Percentiles rank a stretch among this genome's conserved stretches.
Conservation (phyloP, 2,113 vertebrate genomes). For the Dipodomys spectabilis region DNA sequence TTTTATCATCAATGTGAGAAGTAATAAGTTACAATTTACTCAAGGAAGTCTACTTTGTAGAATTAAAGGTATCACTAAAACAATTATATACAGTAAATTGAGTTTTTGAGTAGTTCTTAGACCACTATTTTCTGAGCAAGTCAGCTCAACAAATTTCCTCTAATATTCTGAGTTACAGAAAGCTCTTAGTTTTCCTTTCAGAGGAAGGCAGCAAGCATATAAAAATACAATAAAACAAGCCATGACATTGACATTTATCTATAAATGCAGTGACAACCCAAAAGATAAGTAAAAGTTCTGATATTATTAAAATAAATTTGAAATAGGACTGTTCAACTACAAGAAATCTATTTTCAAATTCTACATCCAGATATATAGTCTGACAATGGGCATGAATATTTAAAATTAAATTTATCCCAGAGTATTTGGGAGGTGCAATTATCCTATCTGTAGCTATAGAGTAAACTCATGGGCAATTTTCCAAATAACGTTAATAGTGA, state of each 20-base stretch:
- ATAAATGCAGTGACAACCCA: background rate
- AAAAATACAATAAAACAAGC: background rate
- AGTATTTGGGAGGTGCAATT: constrained; percentile 50
- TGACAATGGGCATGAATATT: constrained; percentile 28
- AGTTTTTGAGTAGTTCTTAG: constrained; percentile 12
- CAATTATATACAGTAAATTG: background rate
- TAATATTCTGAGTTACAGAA: background rate
- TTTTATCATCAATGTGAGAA: constrained; percentile 2
- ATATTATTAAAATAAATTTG: constrained; percentile 44
- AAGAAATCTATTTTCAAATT: constrained; percentile 31
- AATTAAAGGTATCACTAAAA: constrained; percentile 21
- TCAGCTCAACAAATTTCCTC: background rate
- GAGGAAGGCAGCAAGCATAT: constrained; percentile 1
- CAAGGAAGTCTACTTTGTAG: background rate
- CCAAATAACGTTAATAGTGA: constrained; percentile 59
- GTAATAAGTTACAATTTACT: background rate
- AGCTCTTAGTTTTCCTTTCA: background rate
- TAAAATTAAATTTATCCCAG: constrained; percentile 61
- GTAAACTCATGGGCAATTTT: constrained; percentile 30
- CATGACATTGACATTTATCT: background rate
- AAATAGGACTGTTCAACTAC: background rate
- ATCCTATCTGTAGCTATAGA: constrained; percentile 43
- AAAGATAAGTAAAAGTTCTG: constrained; percentile 1
- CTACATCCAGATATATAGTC: background rate
- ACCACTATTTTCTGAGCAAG: background rate